Base-by-base conservation (phyloP, 23 tunicate genomes). In the Ciona savignyi region DNA sequence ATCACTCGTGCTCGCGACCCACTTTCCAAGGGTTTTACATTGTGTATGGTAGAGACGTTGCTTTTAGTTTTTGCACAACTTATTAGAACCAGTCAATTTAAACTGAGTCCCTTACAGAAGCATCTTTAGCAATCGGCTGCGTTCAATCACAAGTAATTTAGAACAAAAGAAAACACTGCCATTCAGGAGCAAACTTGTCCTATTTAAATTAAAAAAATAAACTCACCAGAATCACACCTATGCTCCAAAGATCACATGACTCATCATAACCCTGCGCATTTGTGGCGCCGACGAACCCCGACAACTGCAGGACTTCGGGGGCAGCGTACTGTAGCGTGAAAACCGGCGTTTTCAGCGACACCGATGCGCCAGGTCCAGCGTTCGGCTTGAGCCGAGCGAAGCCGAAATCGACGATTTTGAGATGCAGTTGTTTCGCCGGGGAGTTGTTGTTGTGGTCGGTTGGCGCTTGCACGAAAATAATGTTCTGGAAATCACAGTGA, bases 291-390 rank as follows among this genome's bases (percentile, higher is more conserved):
- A 34, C 25, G 35, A 85, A 67, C 4, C 60, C 80, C 0, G 97
- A 29, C 32, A 29, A 56, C 31, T 91, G 90, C 67, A 91, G 67
- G 21, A 91, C 83, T 69, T 91, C 97, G 0, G 97, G 97, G 51
- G 97, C 97, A 23, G 97, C 97, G 48, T 91, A 91, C 35, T 91
- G 97, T 66, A 91, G 49, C 33, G 97, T 91, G 75, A 91, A 91
- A 1, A 91, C 91, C 3, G 97, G 97, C 27, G 97, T 91, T 64
- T 78, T 72, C 51, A 91, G 75, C 9, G 97, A 74, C 64, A 60
- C 67, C 27, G 69, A 73, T 6, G 65, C 79, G 29, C 83, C 86
- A 19, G 93, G 62, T 9, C 56, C 56, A 15, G 56, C 15, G 56
- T 42, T 42, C 1, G 93, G 67, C 23, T 65, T 74, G 22, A 77